These are phyloP conservation scores for Girardia tigrina DNA, from an alignment of 2,888 invertebrate species.

Conservation along the genomic window DNA sequence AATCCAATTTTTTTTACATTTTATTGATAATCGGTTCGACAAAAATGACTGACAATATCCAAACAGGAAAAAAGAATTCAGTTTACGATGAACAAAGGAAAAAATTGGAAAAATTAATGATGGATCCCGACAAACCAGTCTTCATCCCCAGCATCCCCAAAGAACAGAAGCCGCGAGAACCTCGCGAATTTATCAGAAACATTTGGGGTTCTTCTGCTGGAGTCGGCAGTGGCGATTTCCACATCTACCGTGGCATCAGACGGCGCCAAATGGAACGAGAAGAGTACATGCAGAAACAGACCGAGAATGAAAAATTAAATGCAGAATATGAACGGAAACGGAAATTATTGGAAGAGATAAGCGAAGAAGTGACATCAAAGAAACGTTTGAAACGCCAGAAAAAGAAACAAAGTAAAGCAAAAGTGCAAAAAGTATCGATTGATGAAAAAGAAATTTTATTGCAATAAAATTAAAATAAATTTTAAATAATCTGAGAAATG, in stretches of 20 bases:
- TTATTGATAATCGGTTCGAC: too few species aligned
- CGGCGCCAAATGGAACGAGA: slow-evolving; percentile 89
- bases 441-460: too few species aligned
- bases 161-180: slow-evolving; percentile 20
- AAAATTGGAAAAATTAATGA: neutral
- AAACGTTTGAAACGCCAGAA: slow-evolving; percentile 32
- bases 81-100: neutral
- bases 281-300: slow-evolving; percentile 72
- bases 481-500: too few species aligned
- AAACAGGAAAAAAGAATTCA: neutral
- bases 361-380: slow-evolving; percentile 31
- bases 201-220: slow-evolving; percentile 76
- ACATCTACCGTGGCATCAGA: slow-evolving; percentile 84
- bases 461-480: too few species aligned
- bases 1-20: too few species aligned
- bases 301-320: slow-evolving; percentile 31
- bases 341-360: slow-evolving; percentile 17
- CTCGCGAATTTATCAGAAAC: slow-evolving; percentile 29
- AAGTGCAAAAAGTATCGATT: too few species aligned
- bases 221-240: slow-evolving; percentile 95
- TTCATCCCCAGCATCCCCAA: neutral
- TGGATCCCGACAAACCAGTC: slow-evolving; percentile 6
- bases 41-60: neutral
- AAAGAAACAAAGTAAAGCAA: neutral
- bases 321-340: slow-evolving; percentile 6